These are phyloP conservation scores for Gnathonemus echidnorhynchus DNA, from an alignment of 2,113 vertebrate genomes.

Conservation along the genomic window DNA sequence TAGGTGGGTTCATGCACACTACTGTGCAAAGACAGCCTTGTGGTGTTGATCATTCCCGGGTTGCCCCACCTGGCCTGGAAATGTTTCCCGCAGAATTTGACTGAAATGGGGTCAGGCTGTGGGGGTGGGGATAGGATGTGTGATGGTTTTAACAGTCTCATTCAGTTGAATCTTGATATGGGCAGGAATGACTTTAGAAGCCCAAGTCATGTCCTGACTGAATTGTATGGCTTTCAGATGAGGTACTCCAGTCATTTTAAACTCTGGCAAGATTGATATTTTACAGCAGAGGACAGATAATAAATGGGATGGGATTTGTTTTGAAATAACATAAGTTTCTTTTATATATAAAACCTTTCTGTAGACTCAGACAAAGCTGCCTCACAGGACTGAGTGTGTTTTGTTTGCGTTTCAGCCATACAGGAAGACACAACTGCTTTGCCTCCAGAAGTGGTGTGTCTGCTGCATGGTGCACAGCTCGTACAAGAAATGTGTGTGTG, in stretches of 20 bases:
- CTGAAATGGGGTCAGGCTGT: background rate
- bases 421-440: background rate
- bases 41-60: background rate
- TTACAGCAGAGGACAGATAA: background rate
- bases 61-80: background rate
- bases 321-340: background rate
- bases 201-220: background rate
- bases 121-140: background rate
- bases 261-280: background rate
- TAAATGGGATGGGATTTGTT: background rate
- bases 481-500: background rate
- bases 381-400: background rate
- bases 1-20: background rate
- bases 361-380: background rate
- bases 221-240: background rate
- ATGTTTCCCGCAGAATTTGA: background rate
- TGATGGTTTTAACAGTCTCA: background rate
- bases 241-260: background rate
- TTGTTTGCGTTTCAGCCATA: background rate
- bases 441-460: background rate
- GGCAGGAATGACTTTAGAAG: background rate
- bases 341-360: background rate
- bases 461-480: background rate
- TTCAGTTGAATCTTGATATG: background rate
- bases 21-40: background rate